These are phyloP conservation scores for Ruditapes philippinarum DNA, from an alignment of 1,140 invertebrate genomes.

Conservation along the genomic window DNA sequence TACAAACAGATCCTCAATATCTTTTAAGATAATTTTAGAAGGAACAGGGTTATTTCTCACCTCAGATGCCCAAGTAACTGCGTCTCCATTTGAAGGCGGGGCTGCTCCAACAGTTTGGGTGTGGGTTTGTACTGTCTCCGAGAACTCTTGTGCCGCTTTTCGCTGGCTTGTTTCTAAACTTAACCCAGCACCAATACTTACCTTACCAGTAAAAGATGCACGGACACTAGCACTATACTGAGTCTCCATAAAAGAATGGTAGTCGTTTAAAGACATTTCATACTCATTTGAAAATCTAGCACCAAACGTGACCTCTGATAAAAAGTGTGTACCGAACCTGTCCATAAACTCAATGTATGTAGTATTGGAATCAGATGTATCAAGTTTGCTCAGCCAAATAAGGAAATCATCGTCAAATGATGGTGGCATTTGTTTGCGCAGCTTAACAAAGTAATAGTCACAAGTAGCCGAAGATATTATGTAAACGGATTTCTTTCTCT, in stretches of 20 bases:
- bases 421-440: not conserved
- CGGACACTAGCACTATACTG: not conserved
- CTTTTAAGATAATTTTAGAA: too few species aligned
- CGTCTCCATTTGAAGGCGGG: conserved; percentile 38
- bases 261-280: conserved; percentile 8
- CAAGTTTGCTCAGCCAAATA: not conserved
- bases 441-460: conserved; percentile 26
- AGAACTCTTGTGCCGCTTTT: not conserved
- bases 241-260: not conserved
- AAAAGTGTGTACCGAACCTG: not conserved
- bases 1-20: too few species aligned
- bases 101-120: conserved; percentile 36
- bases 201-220: conserved; percentile 23
- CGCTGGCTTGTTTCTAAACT: not conserved
- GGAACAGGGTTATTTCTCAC: conserved; percentile 21
- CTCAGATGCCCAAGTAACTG: conserved; percentile 19
- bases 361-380: not conserved
- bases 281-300: conserved; percentile 33
- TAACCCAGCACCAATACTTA: conserved; percentile 12
- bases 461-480: conserved; percentile 18
- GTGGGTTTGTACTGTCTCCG: not conserved
- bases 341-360: conserved; percentile 30
- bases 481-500: not conserved
- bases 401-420: conserved; percentile 8
- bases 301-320: conserved; percentile 35